These are phyloP conservation scores for Gymnosoma rotundatum DNA, from an alignment of 2,888 invertebrate genomes.

Conservation along the genomic window DNA sequence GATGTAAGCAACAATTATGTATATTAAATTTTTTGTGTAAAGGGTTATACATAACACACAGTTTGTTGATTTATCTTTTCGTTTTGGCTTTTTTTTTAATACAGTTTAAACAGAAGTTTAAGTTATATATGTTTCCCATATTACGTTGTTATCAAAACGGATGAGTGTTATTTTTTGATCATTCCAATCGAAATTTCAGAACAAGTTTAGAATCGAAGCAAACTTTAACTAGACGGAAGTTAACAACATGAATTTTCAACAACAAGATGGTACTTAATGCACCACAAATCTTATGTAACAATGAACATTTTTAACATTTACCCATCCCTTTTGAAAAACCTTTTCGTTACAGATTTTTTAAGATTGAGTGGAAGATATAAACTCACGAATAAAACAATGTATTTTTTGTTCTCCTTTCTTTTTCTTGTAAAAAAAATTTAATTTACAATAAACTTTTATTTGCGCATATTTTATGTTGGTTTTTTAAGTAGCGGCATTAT, in stretches of 20 bases:
- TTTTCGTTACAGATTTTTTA: background rate
- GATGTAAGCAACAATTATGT: constrained; percentile 21
- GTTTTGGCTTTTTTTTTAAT: too few relatives aligned
- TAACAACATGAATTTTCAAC: too few relatives aligned
- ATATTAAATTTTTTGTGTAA: constrained; percentile 1
- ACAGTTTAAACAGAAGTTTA: too few relatives aligned
- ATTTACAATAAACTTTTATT: constrained; percentile 48
- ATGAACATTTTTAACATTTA: background rate
- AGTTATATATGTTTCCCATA: too few relatives aligned
- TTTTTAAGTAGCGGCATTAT: constrained; percentile 31
- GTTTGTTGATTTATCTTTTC: too few relatives aligned
- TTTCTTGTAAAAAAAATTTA: constrained; percentile 4
- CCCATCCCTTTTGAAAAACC: background rate
- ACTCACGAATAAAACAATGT: background rate
- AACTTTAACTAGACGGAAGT: too few relatives aligned
- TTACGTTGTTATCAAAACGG: too few relatives aligned
- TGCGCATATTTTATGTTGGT: constrained; percentile 26
- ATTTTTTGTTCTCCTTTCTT: background rate
- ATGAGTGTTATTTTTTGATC: too few relatives aligned
- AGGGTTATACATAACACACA: background rate
- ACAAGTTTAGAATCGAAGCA: too few relatives aligned
- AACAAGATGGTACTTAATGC: too few relatives aligned
- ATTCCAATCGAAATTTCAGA: too few relatives aligned
- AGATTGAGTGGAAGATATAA: constrained; percentile 9
- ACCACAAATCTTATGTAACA: background rate